Percentiles rank a stretch among this genome's conserved stretches.
phyloP scores from a whole-genome alignment of 2,888 invertebrate species.

The Oligia strigilis region DNA sequence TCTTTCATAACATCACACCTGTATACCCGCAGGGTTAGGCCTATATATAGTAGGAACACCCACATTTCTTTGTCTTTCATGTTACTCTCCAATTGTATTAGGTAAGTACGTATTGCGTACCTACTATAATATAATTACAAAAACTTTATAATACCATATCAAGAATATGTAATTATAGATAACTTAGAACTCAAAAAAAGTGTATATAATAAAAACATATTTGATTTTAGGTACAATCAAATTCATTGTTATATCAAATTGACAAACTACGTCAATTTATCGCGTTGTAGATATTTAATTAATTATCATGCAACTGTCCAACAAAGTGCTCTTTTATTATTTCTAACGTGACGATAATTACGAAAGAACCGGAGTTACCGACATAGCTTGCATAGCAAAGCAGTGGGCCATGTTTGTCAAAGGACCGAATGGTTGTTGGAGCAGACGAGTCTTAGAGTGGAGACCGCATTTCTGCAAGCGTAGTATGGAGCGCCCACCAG shows the following conservation, averaged over 20 bases:
- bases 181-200: background rate
- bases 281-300: background rate
- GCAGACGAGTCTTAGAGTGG: no score
- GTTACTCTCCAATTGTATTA: background rate
- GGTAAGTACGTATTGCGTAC: background rate
- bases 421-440: no score
- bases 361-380: no score
- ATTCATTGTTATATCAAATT: background rate
- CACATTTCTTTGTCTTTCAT: background rate
- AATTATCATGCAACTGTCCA: background rate
- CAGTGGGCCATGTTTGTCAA: no score
- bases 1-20: background rate
- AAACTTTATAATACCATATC: background rate
- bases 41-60: background rate
- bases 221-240: background rate
- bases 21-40: background rate
- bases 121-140: background rate
- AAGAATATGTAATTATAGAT: background rate
- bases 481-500: no score
- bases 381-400: no score
- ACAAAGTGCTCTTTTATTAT: background rate
- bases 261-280: background rate
- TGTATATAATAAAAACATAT: background rate
- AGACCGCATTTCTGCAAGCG: no score
- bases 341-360: background rate